phyloP scores from a whole-genome alignment of 2,888 invertebrate genomes.

The Polydrusus pterygomalis region DNA sequence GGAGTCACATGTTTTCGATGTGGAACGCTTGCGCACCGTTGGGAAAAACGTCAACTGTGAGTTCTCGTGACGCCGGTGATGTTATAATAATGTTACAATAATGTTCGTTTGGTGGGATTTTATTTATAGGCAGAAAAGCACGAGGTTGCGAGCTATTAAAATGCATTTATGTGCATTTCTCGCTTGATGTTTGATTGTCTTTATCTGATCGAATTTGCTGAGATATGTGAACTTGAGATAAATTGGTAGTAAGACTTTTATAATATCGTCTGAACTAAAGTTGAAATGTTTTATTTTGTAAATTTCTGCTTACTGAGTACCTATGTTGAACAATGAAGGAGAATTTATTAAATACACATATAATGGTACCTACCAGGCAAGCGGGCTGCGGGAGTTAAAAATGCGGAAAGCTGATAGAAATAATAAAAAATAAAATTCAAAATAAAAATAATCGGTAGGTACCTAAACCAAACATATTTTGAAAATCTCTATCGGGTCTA shows the following conservation, averaged over 20 bases:
- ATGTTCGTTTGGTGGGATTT: slow-evolving; percentile 18
- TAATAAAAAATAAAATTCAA: too few relatives aligned
- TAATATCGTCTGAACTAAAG: too few relatives aligned
- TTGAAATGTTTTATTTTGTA: neutral
- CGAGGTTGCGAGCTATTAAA: slow-evolving; percentile 33
- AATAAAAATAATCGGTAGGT: too few relatives aligned
- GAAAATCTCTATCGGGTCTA: too few relatives aligned
- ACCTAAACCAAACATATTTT: too few relatives aligned
- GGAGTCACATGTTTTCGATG: slow-evolving; percentile 63
- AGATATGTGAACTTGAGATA: slow-evolving; percentile 5
- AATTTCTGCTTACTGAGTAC: neutral
- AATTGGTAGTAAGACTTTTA: neutral
- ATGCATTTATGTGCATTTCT: slow-evolving; percentile 36
- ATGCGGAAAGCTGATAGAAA: too few relatives aligned
- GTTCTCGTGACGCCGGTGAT: slow-evolving; percentile 50
- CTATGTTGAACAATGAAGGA: neutral
- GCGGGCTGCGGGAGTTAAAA: too few relatives aligned
- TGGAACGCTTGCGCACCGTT: slow-evolving; percentile 58
- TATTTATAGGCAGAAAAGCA: slow-evolving; percentile 50
- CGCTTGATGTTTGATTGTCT: slow-evolving; percentile 7
- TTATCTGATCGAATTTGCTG: slow-evolving; percentile 12
- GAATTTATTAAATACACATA: too few relatives aligned
- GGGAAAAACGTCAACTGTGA: slow-evolving; percentile 46
- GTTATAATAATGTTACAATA: slow-evolving; percentile 50
- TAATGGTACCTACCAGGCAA: too few relatives aligned